Conservation (phyloP, 2,888 invertebrate genomes). For the Megalurothrips usitatus region DNA sequence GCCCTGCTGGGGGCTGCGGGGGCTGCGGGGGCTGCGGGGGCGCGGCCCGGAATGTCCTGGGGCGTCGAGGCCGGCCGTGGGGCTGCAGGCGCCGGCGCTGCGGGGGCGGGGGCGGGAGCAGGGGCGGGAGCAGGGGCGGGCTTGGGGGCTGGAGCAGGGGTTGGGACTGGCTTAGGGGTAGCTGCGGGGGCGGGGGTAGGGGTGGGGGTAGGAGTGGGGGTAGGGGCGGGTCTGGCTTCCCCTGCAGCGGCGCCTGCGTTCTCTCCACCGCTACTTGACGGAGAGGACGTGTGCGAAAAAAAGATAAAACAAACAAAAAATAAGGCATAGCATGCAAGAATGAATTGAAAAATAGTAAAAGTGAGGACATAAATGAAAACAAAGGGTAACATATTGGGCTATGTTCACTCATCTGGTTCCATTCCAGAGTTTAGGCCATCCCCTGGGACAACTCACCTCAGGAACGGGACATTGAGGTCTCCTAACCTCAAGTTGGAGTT, state of each 20-base stretch:
- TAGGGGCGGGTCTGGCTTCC: neutral
- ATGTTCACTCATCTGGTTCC: neutral
- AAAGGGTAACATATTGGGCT: neutral
- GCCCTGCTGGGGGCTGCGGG: constrained; percentile 2
- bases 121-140: neutral
- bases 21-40: neutral
- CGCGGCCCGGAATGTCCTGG: neutral
- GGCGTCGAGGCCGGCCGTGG: neutral
- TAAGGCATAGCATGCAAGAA: neutral
- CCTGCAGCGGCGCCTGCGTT: neutral
- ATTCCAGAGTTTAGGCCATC: too few relatives aligned
- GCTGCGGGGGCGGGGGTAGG: neutral
- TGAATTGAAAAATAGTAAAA: neutral
- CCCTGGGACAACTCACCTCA: neutral
- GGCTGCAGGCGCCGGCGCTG: neutral
- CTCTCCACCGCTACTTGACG: neutral
- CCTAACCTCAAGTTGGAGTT: neutral
- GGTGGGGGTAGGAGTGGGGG: neutral
- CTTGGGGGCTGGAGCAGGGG: neutral
- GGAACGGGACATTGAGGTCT: neutral
- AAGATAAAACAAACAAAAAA: neutral
- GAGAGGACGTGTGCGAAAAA: neutral
- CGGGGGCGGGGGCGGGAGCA: constrained; percentile 1
- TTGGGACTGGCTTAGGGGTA: neutral
- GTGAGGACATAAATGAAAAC: neutral